Percentiles rank a stretch among this genome's conserved stretches.
Evolutionary conservation across 2,797 vertebrate species (phyloP).

Genomic region (Dromococcyx pavoninus): DNA sequence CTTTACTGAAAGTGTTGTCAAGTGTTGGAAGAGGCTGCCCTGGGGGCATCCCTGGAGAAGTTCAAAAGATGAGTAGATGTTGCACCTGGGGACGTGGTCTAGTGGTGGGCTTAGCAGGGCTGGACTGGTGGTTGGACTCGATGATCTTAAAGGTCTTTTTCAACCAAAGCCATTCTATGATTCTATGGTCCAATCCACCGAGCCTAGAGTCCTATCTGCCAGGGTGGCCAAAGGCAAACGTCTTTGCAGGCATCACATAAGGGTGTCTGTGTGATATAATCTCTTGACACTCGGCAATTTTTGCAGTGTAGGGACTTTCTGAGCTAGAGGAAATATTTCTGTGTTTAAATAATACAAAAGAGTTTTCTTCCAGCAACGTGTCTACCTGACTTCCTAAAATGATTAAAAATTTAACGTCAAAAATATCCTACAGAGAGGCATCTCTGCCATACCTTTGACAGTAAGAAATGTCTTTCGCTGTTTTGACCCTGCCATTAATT

Average conservation of each 20-base stretch:
- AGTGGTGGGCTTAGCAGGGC: too few species aligned
- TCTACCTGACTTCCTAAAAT: background rate
- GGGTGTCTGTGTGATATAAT: background rate
- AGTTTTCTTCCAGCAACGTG: background rate
- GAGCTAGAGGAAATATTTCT: background rate
- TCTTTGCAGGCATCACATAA: background rate
- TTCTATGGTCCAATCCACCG: background rate
- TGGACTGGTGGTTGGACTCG: too few species aligned
- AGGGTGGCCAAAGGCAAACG: background rate
- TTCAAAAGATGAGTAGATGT: too few species aligned
- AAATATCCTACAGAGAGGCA: background rate
- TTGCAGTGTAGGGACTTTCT: background rate
- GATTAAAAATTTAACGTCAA: background rate
- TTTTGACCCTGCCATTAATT: background rate
- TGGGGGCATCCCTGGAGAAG: too few species aligned
- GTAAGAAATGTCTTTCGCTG: background rate
- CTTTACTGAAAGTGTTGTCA: too few species aligned
- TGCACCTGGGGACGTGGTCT: too few species aligned
- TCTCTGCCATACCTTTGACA: background rate
- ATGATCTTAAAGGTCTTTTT: too few species aligned
- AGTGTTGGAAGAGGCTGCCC: too few species aligned
- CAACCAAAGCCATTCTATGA: too few species aligned
- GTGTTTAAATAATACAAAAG: background rate
- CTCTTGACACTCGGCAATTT: background rate
- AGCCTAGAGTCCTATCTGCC: background rate